These are phyloP conservation scores for Trinectes maculatus DNA, from an alignment of 2,113 vertebrate genomes.

Conservation along the genomic window DNA sequence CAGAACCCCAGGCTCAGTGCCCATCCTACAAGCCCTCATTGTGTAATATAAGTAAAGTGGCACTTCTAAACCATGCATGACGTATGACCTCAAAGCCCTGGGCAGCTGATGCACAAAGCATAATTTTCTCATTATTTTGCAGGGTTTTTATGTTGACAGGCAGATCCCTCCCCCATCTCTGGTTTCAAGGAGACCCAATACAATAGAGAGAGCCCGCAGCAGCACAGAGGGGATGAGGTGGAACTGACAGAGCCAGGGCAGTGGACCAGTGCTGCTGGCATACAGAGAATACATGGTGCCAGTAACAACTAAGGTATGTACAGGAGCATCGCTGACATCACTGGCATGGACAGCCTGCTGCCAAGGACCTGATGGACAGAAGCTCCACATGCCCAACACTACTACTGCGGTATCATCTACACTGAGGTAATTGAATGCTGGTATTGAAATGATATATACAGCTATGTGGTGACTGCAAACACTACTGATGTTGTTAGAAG, in stretches of 20 bases:
- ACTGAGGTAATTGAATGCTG: neutral
- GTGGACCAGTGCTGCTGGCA: conserved; percentile 45
- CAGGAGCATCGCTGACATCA: conserved; percentile 23
- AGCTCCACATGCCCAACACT: neutral
- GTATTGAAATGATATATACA: neutral
- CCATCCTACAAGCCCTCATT: neutral
- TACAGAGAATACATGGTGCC: conserved; percentile 20
- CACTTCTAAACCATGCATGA: neutral
- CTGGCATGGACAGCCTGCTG: conserved; percentile 10
- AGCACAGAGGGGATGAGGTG: conserved; percentile 17
- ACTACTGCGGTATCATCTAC: neutral
- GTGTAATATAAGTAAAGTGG: neutral
- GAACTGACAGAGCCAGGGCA: neutral
- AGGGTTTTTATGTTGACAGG: conserved; percentile 29
- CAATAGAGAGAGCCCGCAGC: conserved; percentile 32
- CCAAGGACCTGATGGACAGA: conserved; percentile 1
- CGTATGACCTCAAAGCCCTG: neutral
- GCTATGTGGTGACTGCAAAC: neutral
- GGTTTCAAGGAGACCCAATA: conserved; percentile 48
- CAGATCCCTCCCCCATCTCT: conserved; percentile 7
- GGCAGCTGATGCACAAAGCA: conserved; percentile 13
- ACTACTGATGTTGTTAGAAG: too few relatives aligned
- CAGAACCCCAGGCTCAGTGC: neutral
- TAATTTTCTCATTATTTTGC: conserved; percentile 41
- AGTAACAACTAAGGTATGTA: conserved; percentile 39